A percentile compares a stretch with the other conserved stretches of the same genome.
Conservation (phyloP, 2,113 vertebrate genomes). For the Globicephala melas region DNA sequence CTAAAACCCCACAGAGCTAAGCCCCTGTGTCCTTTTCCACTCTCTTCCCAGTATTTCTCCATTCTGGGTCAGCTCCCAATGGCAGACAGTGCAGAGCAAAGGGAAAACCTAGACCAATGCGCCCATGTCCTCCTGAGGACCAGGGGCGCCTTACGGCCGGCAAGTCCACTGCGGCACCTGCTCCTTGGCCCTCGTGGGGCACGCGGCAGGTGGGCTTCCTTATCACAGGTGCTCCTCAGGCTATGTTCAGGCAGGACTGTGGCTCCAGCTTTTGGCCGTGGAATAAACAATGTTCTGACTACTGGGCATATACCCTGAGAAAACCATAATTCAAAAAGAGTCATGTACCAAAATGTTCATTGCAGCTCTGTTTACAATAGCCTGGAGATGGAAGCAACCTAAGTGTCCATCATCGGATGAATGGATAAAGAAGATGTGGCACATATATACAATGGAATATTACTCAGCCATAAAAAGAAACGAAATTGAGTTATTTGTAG, state of each 20-base stretch:
- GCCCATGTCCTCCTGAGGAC: neutral
- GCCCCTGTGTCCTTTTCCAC: neutral
- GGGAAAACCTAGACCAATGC: neutral
- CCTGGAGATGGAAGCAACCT: no score
- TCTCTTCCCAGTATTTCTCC: neutral
- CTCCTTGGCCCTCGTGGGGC: neutral
- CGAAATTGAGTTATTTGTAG: no score
- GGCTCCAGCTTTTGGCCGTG: conserved; percentile 52
- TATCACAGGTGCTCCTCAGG: conserved; percentile 20
- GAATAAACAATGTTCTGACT: conserved; percentile 70
- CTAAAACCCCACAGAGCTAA: neutral
- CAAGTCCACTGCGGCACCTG: neutral
- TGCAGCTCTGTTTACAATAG: no score
- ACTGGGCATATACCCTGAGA: no score
- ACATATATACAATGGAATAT: no score
- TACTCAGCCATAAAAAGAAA: no score
- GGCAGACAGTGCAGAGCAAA: neutral
- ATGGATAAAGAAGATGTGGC: no score
- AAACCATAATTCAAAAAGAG: no score
- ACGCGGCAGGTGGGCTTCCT: conserved; percentile 39
- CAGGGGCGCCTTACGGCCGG: neutral
- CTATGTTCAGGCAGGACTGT: conserved; percentile 28
- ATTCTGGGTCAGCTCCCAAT: neutral
- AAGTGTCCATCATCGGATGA: no score
- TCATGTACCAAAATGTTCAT: no score